These are phyloP conservation scores for Biston stratarius DNA, from an alignment of 2,888 invertebrate genomes.

Conservation along the genomic window DNA sequence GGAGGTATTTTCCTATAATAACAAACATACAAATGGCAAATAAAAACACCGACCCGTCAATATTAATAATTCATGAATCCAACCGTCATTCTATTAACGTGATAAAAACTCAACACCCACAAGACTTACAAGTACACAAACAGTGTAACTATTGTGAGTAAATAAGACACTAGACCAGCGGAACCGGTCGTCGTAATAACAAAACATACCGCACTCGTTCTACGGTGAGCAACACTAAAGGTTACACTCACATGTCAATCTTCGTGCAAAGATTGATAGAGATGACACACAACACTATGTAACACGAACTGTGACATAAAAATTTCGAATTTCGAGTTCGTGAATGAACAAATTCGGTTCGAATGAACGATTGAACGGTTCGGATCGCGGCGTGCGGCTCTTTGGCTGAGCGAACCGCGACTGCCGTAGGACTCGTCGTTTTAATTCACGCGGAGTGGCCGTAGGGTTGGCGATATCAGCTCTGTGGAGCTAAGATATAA, in stretches of 20 bases:
- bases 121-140: conserved; percentile 25
- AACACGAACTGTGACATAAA: conserved; percentile 34
- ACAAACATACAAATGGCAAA: conserved; percentile 6
- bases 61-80: conserved; percentile 29
- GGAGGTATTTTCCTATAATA: conserved; percentile 13
- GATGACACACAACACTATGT: conserved; percentile 28
- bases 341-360: conserved; percentile 33
- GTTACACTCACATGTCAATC: conserved; percentile 37
- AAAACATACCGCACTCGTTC: conserved; percentile 44
- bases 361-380: conserved; percentile 33
- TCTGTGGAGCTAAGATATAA: not conserved
- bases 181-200: conserved; percentile 57
- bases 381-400: conserved; percentile 51
- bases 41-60: conserved; percentile 6
- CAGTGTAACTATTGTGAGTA: conserved; percentile 21
- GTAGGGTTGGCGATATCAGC: conserved; percentile 21
- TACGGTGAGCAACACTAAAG: conserved; percentile 41
- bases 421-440: conserved; percentile 44
- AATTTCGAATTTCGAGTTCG: conserved; percentile 50
- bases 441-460: conserved; percentile 29
- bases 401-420: conserved; percentile 51
- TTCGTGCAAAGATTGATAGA: conserved; percentile 34
- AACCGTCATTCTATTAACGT: conserved; percentile 37
- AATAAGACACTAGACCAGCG: conserved; percentile 35
- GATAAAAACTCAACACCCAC: conserved; percentile 24